Conservation (phyloP, 2,888 invertebrate genomes). For the Pammene aurita region DNA sequence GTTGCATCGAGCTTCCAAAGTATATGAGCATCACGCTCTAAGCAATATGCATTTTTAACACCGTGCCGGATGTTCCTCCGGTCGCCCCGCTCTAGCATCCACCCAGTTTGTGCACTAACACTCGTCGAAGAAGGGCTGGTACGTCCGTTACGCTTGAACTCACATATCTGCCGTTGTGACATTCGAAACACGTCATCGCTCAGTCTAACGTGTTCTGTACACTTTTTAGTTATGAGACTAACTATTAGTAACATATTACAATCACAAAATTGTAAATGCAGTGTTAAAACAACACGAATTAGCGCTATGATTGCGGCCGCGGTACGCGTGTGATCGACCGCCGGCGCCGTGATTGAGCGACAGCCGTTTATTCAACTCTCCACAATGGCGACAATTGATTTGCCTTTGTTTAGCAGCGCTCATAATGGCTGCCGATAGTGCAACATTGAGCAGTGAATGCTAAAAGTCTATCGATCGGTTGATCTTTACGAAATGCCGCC, state of each 20-base stretch:
- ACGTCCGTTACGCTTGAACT: too few relatives aligned
- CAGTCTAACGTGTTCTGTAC: too few relatives aligned
- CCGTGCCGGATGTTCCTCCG: too few relatives aligned
- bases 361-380: not conserved
- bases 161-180: too few relatives aligned
- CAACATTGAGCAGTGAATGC: not conserved
- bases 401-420: constrained; percentile 14
- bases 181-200: too few relatives aligned
- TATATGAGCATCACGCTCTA: too few relatives aligned
- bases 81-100: too few relatives aligned
- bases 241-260: not conserved
- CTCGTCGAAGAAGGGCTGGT: too few relatives aligned
- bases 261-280: not conserved
- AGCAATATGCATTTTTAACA: too few relatives aligned
- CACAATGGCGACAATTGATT: constrained; percentile 22
- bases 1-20: too few relatives aligned
- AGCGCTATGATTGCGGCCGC: constrained; percentile 8
- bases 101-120: too few relatives aligned
- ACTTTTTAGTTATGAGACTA: too few relatives aligned
- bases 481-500: constrained; percentile 30
- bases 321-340: constrained; percentile 24
- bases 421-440: constrained; percentile 16
- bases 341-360: not conserved
- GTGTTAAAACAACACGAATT: not conserved
- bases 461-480: constrained; percentile 21